Evolutionary conservation across 2,113 vertebrate species (phyloP).

Genomic region (Fregetta grallaria): DNA sequence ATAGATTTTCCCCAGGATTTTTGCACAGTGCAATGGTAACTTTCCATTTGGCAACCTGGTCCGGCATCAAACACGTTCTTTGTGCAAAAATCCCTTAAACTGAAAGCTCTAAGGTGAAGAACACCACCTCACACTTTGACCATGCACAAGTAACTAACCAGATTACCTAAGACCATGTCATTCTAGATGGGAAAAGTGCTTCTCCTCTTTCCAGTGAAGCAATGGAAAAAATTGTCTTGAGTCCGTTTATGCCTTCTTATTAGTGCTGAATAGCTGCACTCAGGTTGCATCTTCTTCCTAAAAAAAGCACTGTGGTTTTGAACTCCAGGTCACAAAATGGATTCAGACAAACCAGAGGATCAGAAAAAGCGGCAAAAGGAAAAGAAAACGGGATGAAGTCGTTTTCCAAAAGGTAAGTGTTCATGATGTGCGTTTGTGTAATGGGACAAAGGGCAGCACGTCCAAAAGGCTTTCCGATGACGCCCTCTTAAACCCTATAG

Average conservation of each 20-base stretch:
- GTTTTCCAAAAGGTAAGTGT: conserved; percentile 87
- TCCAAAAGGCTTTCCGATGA: not conserved
- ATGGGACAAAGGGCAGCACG: not conserved
- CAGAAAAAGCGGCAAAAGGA: conserved; percentile 84
- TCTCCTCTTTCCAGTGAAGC: conserved; percentile 37
- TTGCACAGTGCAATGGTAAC: fast-evolving
- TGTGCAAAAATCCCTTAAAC: not conserved
- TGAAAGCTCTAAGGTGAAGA: not conserved
- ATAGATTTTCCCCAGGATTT: not conserved
- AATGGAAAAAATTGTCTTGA: conserved; percentile 44
- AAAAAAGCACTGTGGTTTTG: conserved; percentile 60
- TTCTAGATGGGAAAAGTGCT: not conserved
- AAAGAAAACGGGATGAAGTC: conserved; percentile 74
- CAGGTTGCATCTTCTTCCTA: conserved; percentile 23
- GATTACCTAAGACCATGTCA: not conserved
- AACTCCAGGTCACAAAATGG: conserved; percentile 92
- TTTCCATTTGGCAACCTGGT: not conserved
- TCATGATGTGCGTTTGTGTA: not conserved
- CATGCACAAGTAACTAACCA: not conserved
- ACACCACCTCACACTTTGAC: not conserved
- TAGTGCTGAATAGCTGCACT: conserved; percentile 23
- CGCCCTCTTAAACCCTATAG: not conserved
- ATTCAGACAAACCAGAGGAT: conserved; percentile 79
- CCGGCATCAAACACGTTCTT: not conserved
- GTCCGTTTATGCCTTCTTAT: conserved; percentile 59